Evolutionary conservation across 1,140 invertebrate genomes (phyloP).

Genomic region (Drosophila rhopaloa): DNA sequence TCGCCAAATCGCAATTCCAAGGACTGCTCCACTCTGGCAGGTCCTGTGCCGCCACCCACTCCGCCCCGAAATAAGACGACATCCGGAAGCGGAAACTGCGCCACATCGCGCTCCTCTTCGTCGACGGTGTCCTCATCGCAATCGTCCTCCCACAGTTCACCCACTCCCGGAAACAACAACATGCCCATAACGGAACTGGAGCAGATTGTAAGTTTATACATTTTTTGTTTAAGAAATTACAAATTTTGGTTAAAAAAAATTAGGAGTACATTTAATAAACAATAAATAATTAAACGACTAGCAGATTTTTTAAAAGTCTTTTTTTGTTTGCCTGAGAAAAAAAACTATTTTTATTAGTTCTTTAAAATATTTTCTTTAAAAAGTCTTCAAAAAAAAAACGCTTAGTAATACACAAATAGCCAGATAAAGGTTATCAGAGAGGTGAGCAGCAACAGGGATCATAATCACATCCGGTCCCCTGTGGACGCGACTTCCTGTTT

Average conservation of each 20-base stretch:
- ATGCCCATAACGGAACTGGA: constrained; percentile 87
- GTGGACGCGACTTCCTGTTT: constrained; percentile 42
- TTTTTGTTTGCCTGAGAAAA: too few species aligned
- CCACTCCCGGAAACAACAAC: constrained; percentile 84
- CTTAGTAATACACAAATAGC: not conserved
- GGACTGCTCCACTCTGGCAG: constrained; percentile 86
- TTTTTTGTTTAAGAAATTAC: too few species aligned
- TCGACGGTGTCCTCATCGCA: constrained; percentile 84
- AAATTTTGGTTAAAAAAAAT: too few species aligned
- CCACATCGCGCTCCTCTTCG: constrained; percentile 84
- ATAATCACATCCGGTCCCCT: constrained; percentile 3
- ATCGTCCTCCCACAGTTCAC: constrained; percentile 68
- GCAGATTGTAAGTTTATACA: constrained; percentile 87
- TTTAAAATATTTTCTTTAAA: not conserved
- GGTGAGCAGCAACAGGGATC: not conserved
- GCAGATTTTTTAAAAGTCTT: too few species aligned
- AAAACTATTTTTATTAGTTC: not conserved
- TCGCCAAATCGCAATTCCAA: constrained; percentile 91
- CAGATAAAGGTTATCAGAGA: constrained; percentile 9
- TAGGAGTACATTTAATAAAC: too few species aligned
- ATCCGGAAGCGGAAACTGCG: constrained; percentile 59
- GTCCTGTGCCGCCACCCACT: constrained; percentile 85
- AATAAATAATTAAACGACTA: too few species aligned
- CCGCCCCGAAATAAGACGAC: constrained; percentile 85
- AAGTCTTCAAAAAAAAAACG: not conserved